These are phyloP conservation scores for Lasioglossum villosulum DNA, from an alignment of 2,888 invertebrate species.

Conservation along the genomic window DNA sequence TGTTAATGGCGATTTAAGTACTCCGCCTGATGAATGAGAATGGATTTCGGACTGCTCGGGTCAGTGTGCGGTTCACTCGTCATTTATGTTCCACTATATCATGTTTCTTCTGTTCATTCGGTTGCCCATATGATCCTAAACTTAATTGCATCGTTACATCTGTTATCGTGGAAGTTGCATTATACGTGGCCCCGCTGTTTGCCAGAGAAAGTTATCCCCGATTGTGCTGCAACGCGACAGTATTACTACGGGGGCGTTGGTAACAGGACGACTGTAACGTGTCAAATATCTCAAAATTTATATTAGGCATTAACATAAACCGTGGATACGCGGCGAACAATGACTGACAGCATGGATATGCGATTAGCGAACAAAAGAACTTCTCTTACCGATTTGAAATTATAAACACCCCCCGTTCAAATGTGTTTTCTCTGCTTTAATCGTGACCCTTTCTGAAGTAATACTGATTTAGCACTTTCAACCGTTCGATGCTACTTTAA, in stretches of 20 bases:
- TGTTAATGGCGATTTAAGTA: constrained; percentile 6
- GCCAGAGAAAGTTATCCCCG: neutral
- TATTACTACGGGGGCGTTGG: neutral
- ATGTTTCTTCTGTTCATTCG: neutral
- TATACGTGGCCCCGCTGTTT: neutral
- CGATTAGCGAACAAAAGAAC: neutral
- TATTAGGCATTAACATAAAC: neutral
- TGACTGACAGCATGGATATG: neutral
- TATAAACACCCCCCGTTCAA: neutral
- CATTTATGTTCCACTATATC: constrained; percentile 2
- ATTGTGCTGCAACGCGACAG: neutral
- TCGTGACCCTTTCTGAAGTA: neutral
- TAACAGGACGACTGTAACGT: neutral
- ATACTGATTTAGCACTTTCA: too few relatives aligned
- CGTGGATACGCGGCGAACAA: neutral
- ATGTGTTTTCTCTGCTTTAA: neutral
- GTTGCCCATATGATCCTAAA: neutral
- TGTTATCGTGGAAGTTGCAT: neutral
- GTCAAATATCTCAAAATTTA: constrained; percentile 1
- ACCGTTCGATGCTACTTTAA: too few relatives aligned
- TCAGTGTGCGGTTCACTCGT: neutral
- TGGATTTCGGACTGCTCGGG: neutral
- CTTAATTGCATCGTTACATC: neutral
- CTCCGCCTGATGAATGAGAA: constrained; percentile 17
- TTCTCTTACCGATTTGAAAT: neutral